Conservation (phyloP, 2,888 invertebrate species). For the Piscicola geometra region DNA sequence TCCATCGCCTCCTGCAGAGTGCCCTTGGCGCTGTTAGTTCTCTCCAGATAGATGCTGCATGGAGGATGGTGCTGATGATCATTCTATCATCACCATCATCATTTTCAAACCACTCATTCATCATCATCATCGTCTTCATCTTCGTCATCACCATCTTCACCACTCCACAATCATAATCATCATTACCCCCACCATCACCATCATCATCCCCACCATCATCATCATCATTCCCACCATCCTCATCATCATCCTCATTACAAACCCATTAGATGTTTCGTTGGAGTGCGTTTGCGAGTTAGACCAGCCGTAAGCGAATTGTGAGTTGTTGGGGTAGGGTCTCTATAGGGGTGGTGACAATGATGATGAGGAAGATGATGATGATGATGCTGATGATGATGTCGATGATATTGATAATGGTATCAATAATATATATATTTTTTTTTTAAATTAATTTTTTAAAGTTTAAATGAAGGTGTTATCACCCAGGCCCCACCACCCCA, state of each 20-base stretch:
- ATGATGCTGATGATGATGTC: conserved; percentile 3
- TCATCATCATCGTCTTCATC: no score
- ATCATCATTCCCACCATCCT: background rate
- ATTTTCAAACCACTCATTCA: background rate
- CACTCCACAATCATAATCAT: background rate
- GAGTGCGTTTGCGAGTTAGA: conserved; percentile 78
- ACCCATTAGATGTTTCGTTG: conserved; percentile 89
- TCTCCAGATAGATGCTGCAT: conserved; percentile 68
- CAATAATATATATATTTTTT: no score
- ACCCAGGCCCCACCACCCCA: no score
- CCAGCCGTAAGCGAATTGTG: conserved; percentile 80
- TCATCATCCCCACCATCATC: background rate
- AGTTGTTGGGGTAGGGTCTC: conserved; percentile 58
- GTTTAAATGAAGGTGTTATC: no score
- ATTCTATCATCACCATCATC: background rate
- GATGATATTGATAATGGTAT: background rate
- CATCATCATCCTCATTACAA: conserved; percentile 52
- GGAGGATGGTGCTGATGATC: conserved; percentile 15
- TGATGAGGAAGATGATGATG: conserved; percentile 18
- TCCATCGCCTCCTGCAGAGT: conserved; percentile 76
- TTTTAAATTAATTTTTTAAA: background rate
- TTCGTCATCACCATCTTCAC: no score
- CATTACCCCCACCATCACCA: background rate
- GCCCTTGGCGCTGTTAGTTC: conserved; percentile 85
- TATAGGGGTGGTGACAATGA: conserved; percentile 44